Evolutionary conservation across 1,140 invertebrate species (phyloP), one percentile per base, ranked within the genome.

Genomic region (Pteromalus puparum): DNA sequence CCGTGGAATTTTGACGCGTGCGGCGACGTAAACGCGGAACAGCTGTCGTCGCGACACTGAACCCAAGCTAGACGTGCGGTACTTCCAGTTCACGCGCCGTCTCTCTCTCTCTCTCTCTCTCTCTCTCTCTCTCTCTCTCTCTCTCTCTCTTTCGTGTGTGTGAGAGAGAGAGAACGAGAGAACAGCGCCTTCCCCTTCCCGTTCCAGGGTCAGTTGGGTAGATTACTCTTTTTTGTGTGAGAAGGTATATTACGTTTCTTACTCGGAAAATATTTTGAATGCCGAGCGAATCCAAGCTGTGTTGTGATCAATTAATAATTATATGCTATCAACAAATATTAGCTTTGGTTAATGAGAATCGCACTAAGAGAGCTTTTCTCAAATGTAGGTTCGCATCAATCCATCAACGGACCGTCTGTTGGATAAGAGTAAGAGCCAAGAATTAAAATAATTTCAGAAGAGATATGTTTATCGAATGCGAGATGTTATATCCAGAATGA

Each of bases 221-320:
- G 53, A 65, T 65, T 78, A 78, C 75, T 21, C 73, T 95, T 61
- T 61, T 61, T 61, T 61, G 18, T 61, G 21, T 18, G 5, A 34
- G 7, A 26, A 42, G 15, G 78, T 80, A 80, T 80, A 68, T 46
- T 80, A 80, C 78, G 18, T n/a, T 61, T 61, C 21, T 21, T 53
- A 18, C 18, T 61, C 53, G 21, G 21, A 61, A 61, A n/a, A 7
- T 21, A 7, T 61, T 48, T 48, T 48, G 46, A 48, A 46, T 46
- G 42, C 10, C 12, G 12, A 46, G 9, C 18, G 18, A 15, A n/a
- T 61, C 18, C 18, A 7, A 21, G 53, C 18, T n/a, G 18, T n/a
- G 10, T 10, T 4, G 30, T 34, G 30, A 34, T 34, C 30, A 34
- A 34, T 34, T 34, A 34, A 34, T 5, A 5, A 34, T 34, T 2